phyloP scores from a whole-genome alignment of 2,113 vertebrate genomes.

The Monopterus albus region DNA sequence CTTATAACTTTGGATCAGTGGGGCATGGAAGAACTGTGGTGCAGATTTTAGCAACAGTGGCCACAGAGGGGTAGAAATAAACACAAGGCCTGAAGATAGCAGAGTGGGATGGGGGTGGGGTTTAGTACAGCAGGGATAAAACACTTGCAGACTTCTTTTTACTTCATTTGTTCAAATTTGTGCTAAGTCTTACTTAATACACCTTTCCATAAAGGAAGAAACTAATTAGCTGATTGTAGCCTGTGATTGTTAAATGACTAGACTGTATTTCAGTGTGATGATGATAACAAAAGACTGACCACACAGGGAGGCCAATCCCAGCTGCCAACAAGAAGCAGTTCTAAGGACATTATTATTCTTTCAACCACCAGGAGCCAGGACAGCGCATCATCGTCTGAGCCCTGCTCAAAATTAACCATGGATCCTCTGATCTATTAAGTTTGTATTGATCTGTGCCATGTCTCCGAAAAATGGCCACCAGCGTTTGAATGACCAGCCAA shows the following conservation, averaged over 20 bases:
- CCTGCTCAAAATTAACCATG: conserved; percentile 30
- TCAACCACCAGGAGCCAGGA: conserved; percentile 9
- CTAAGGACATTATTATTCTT: conserved; percentile 16
- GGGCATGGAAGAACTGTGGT: too few species aligned
- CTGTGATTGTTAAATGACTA: not conserved
- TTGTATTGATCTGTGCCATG: conserved; percentile 31
- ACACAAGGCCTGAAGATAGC: too few species aligned
- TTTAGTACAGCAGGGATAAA: too few species aligned
- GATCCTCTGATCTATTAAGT: conserved; percentile 42
- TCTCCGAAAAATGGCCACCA: conserved; percentile 53
- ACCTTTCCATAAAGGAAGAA: not conserved
- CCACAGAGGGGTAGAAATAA: too few species aligned
- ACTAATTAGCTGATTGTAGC: not conserved
- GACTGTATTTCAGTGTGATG: not conserved
- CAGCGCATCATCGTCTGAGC: conserved; percentile 10
- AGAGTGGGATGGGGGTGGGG: too few species aligned
- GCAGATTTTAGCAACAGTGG: too few species aligned
- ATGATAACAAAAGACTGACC: not conserved
- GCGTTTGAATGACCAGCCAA: conserved; percentile 54
- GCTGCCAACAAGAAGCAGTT: conserved; percentile 1
- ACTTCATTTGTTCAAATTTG: too few species aligned
- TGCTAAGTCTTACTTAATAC: too few species aligned
- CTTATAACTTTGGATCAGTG: too few species aligned
- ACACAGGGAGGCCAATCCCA: not conserved
- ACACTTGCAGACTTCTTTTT: too few species aligned